phyloP scores from a whole-genome alignment of 1,140 invertebrate genomes.

The Ganaspis sp. region DNA sequence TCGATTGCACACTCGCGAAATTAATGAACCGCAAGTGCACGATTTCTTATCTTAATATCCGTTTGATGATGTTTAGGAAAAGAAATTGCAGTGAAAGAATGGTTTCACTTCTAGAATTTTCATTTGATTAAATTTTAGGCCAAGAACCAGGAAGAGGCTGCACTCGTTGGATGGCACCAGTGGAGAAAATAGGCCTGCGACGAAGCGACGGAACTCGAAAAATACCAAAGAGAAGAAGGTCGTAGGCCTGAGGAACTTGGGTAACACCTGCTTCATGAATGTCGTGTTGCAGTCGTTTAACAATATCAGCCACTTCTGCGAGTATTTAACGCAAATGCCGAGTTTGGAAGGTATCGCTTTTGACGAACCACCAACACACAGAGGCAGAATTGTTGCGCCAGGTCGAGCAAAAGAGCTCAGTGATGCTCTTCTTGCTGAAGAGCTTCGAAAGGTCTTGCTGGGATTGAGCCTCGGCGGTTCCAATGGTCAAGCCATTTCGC shows the following conservation, averaged over 20 bases:
- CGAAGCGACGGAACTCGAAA: slow-evolving; percentile 74
- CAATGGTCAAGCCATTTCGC: slow-evolving; percentile 85
- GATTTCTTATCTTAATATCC: too few relatives aligned
- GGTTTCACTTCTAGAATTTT: not conserved
- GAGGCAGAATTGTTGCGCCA: slow-evolving; percentile 80
- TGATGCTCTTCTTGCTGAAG: slow-evolving; percentile 86
- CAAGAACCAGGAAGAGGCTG: slow-evolving; percentile 79
- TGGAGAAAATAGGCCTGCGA: slow-evolving; percentile 75
- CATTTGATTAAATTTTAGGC: slow-evolving; percentile 57
- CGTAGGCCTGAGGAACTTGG: slow-evolving; percentile 88
- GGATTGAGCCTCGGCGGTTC: slow-evolving; percentile 83
- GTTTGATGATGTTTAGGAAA: too few relatives aligned
- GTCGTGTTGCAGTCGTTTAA: slow-evolving; percentile 90
- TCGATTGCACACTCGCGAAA: too few relatives aligned
- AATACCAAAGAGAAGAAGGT: slow-evolving; percentile 80
- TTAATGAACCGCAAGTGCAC: too few relatives aligned
- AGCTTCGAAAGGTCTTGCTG: slow-evolving; percentile 86
- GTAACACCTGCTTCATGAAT: slow-evolving; percentile 94
- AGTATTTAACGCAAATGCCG: slow-evolving; percentile 87
- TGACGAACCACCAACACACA: slow-evolving; percentile 76
- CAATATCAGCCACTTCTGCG: slow-evolving; percentile 90
- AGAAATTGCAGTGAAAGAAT: too few relatives aligned
- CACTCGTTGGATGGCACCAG: slow-evolving; percentile 78
- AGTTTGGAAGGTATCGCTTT: slow-evolving; percentile 80
- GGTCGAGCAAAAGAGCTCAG: slow-evolving; percentile 80